Conservation (phyloP, 2,113 vertebrate genomes). For the Elachura formosa region DNA sequence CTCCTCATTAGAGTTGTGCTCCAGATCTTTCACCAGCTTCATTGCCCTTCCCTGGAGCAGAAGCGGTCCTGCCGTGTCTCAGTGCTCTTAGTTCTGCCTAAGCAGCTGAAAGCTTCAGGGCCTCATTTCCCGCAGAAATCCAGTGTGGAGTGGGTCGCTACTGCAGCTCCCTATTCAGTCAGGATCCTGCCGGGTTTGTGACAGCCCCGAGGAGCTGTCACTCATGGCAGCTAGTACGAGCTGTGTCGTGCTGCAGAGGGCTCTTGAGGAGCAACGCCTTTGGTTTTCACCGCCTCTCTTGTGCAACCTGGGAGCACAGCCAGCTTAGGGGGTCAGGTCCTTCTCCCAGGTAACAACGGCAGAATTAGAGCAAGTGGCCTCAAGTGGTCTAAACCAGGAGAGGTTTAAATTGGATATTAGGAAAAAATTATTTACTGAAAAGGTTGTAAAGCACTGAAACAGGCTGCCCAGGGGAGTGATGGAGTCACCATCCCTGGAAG, state of each 20-base stretch:
- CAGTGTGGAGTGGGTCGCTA: fast-evolving
- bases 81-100: fast-evolving
- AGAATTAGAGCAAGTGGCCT: neutral
- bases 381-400: neutral
- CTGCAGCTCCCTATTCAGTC: fast-evolving
- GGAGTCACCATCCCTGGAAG: neutral
- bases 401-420: neutral
- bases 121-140: neutral
- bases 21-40: neutral
- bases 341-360: neutral
- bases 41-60: neutral
- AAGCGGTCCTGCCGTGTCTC: neutral
- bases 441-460: neutral
- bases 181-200: fast-evolving
- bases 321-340: fast-evolving
- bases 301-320: neutral
- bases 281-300: fast-evolving
- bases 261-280: fast-evolving
- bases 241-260: too few species aligned
- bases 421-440: neutral
- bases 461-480: neutral
- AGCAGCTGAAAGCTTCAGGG: too few species aligned
- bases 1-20: neutral
- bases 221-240: fast-evolving
- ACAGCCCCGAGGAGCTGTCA: neutral